Conservation (phyloP, 2,797 vertebrate species). For the Fistularia tabacaria region DNA sequence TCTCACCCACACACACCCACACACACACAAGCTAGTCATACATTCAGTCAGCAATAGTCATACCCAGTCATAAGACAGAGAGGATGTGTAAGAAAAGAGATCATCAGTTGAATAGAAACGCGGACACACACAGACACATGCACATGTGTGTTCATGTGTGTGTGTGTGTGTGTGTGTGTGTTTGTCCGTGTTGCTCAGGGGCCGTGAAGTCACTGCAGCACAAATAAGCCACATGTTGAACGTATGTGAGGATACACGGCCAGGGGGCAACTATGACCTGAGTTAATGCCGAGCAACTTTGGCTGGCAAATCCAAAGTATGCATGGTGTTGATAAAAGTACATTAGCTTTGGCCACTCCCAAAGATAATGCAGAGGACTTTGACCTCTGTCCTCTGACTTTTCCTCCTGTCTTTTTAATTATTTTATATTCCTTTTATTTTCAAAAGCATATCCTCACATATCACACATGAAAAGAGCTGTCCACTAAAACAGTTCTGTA, state of each 20-base stretch:
- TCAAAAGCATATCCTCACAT: too few relatives aligned
- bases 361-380: constrained; percentile 19
- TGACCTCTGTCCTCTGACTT: neutral
- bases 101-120: constrained; percentile 47
- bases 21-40: constrained; percentile 49
- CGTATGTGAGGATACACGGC: neutral
- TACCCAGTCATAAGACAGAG: constrained; percentile 59
- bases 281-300: constrained; percentile 14
- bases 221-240: constrained; percentile 28
- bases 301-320: constrained; percentile 5
- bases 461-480: too few relatives aligned
- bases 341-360: neutral
- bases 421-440: too few relatives aligned
- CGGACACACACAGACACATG: constrained; percentile 7
- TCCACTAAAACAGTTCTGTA: too few relatives aligned
- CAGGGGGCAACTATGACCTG: too few relatives aligned
- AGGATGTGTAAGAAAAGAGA: constrained; percentile 44
- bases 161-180: constrained; percentile 6
- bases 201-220: constrained; percentile 39
- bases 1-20: constrained; percentile 14
- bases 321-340: constrained; percentile 10
- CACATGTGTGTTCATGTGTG: constrained; percentile 15
- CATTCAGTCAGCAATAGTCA: constrained; percentile 59
- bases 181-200: constrained; percentile 2
- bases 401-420: neutral